phyloP scores from a whole-genome alignment of 2,113 vertebrate species.

The Podilymbus podiceps region DNA sequence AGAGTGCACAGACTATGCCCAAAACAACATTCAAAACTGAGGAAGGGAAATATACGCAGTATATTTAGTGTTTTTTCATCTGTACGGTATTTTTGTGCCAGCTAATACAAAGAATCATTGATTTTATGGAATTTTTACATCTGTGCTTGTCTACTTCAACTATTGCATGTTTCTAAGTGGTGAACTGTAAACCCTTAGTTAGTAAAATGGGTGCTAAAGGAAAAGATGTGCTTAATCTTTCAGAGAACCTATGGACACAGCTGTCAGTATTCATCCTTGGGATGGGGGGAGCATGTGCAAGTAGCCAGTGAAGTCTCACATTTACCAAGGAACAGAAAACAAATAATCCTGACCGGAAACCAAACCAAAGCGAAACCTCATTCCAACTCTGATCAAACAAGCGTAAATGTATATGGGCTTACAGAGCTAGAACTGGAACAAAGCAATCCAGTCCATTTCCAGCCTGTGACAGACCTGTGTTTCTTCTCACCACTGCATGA shows the following conservation, averaged over 20 bases:
- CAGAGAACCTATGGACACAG: not conserved
- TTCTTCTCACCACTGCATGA: not conserved
- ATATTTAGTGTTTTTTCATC: not conserved
- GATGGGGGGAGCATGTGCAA: fast-evolving
- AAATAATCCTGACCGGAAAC: not conserved
- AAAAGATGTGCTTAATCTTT: not conserved
- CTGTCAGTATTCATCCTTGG: not conserved
- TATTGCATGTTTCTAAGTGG: not conserved
- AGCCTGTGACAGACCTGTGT: not conserved
- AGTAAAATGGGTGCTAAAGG: not conserved
- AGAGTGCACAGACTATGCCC: not conserved
- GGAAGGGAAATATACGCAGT: not conserved
- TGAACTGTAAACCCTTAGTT: not conserved
- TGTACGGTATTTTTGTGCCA: not conserved
- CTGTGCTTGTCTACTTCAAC: not conserved
- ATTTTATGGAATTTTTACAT: not conserved
- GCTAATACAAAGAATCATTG: not conserved
- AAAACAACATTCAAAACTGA: not conserved
- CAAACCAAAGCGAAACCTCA: not conserved
- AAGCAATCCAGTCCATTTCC: not conserved
- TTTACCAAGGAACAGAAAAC: not conserved
- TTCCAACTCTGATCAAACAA: not conserved
- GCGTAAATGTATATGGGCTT: not conserved
- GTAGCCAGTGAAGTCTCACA: not conserved
- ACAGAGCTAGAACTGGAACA: not conserved